These are phyloP conservation scores for Neodon shergylaensis DNA, from an alignment of 2,113 vertebrate genomes.

Conservation along the genomic window DNA sequence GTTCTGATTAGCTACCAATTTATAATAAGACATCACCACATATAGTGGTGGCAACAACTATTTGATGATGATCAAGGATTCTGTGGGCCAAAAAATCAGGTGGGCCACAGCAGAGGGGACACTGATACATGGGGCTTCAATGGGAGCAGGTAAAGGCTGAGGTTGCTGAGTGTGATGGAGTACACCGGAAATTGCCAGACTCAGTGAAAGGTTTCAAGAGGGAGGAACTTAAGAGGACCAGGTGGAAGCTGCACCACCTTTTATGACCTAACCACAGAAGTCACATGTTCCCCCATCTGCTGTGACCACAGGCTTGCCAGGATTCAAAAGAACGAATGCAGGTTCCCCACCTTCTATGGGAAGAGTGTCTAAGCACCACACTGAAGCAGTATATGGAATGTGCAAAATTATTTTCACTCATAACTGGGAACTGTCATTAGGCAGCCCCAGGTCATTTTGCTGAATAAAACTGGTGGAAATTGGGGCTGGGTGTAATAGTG, in stretches of 20 bases:
- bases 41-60: background rate
- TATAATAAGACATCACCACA: background rate
- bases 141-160: conserved; percentile 2
- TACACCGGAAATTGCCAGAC: background rate
- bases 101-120: background rate
- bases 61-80: conserved; percentile 19
- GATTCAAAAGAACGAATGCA: background rate
- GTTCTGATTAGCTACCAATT: conserved; percentile 20
- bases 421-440: background rate
- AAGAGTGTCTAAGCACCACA: background rate
- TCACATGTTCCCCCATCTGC: background rate
- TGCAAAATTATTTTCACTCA: background rate
- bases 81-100: conserved; percentile 28
- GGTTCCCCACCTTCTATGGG: background rate
- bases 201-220: background rate
- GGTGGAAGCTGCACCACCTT: background rate
- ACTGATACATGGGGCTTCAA: background rate
- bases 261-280: background rate
- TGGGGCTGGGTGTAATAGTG: background rate
- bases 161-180: background rate
- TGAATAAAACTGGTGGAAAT: background rate
- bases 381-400: background rate
- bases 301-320: background rate
- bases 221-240: conserved; percentile 37
- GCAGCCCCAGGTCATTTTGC: background rate